Evolutionary conservation across 2,888 invertebrate genomes (phyloP).

Genomic region (Sphaeridia pumilis): DNA sequence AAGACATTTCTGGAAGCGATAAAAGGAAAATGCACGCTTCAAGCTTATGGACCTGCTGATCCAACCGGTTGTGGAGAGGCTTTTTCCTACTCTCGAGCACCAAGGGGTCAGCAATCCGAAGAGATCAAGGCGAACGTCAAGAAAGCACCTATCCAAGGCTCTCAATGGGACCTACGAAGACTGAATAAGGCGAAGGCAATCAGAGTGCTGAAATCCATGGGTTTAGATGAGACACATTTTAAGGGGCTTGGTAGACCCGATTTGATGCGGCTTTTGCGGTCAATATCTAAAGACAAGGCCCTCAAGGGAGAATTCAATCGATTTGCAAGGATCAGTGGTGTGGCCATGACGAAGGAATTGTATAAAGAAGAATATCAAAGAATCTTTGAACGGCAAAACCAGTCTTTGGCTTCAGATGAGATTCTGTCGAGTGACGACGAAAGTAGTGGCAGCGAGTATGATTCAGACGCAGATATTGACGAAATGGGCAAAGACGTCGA

Average conservation of each 20-base stretch:
- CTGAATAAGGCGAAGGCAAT: conserved; percentile 94
- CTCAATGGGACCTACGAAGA: conserved; percentile 92
- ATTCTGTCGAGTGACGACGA: no score
- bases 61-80: conserved; percentile 80
- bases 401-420: no score
- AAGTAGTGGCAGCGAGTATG: no score
- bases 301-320: no score
- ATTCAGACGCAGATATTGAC: no score
- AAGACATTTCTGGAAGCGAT: conserved; percentile 95
- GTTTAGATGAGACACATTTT: conserved; percentile 94
- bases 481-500: no score
- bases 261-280: conserved; percentile 96
- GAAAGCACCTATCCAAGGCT: conserved; percentile 93
- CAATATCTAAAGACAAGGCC: no score
- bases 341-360: no score
- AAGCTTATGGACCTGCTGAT: conserved; percentile 88
- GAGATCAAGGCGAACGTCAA: conserved; percentile 78
- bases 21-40: conserved; percentile 92
- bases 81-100: conserved; percentile 93
- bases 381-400: no score
- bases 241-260: conserved; percentile 85
- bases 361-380: no score
- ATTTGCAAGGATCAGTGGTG: no score
- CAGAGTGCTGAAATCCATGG: conserved; percentile 83
- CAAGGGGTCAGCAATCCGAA: conserved; percentile 91